Percentiles rank a stretch among this genome's conserved stretches.
phyloP scores from a whole-genome alignment of 2,888 invertebrate species.

The Norana najaformis region DNA sequence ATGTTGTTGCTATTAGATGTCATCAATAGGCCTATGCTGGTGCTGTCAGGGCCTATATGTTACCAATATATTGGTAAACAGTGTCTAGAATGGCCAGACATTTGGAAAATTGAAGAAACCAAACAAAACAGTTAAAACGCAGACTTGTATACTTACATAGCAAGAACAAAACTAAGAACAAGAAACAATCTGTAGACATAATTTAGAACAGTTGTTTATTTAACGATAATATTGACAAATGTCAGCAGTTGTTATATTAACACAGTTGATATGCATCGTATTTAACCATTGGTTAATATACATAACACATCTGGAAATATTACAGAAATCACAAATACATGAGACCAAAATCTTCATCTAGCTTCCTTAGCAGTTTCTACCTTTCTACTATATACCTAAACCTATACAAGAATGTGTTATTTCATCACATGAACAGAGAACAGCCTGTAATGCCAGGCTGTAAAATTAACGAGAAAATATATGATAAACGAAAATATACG shows the following conservation, averaged over 20 bases:
- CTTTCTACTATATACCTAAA: neutral
- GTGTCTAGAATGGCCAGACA: neutral
- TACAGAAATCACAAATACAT: neutral
- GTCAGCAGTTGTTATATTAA: neutral
- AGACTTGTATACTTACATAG: neutral
- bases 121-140: neutral
- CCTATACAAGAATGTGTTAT: neutral
- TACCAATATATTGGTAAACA: too few relatives aligned
- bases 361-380: neutral
- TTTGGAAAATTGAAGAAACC: neutral
- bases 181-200: neutral
- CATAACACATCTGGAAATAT: neutral
- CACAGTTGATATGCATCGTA: neutral
- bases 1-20: too few relatives aligned
- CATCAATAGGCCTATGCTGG: too few relatives aligned
- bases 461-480: neutral
- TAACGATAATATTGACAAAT: neutral
- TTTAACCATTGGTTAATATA: neutral
- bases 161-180: neutral
- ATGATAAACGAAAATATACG: too few relatives aligned
- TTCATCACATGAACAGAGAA: neutral
- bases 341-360: neutral
- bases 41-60: too few relatives aligned
- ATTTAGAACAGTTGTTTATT: neutral
- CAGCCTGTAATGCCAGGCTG: neutral